Evolutionary conservation across 2,888 invertebrate species (phyloP), one percentile per base, ranked within the genome.

Genomic region (Candidula unifasciata): DNA sequence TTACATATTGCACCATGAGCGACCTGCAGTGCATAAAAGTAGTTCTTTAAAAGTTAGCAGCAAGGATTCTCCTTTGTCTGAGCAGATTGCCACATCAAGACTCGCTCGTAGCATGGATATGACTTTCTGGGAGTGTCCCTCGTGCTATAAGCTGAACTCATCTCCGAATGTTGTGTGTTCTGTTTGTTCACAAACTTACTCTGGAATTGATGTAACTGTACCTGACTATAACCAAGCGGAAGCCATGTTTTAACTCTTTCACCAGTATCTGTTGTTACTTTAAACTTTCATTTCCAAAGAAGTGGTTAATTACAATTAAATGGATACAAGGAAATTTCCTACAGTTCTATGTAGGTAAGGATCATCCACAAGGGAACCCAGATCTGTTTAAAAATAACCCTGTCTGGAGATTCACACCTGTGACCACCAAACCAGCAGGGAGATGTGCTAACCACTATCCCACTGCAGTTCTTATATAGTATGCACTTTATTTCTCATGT

Each of bases 81-180:
- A 79, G 30, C 60, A 79, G 44, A 27, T 60, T 10, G 13, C 60
- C 2, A 37, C 21, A 44, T 35, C 57, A n/a, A 69, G 84, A 16
- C 54, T 54, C 6, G 80, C 85, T 16, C 85, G 68, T n/a, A 86
- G 86, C 60, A 85, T 85, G 85, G 86, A 86, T 71, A 37, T 83
- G 74, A 78, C 78, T 8, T 52, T 24, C 18, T 87, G 87, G 87
- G n/a, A 74, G 44, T 87, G 87, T 57, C 77, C 44, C 0, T 33
- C 74, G 3, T 87, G 87, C 71, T 82, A 79, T 16, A 81, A 71
- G 60, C 52, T 79, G 66, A 87, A 87, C 78, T 69, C 68, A 54
- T 71, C 82, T 3, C n/a, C 66, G 33, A 73, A 85, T 30, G 76
- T 35, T 3, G 68, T 84, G n/a, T 87, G 87, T 64, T 71, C 71